Evolutionary conservation across 2,797 vertebrate genomes (phyloP).

Genomic region (Sebastes hopkinsi): DNA sequence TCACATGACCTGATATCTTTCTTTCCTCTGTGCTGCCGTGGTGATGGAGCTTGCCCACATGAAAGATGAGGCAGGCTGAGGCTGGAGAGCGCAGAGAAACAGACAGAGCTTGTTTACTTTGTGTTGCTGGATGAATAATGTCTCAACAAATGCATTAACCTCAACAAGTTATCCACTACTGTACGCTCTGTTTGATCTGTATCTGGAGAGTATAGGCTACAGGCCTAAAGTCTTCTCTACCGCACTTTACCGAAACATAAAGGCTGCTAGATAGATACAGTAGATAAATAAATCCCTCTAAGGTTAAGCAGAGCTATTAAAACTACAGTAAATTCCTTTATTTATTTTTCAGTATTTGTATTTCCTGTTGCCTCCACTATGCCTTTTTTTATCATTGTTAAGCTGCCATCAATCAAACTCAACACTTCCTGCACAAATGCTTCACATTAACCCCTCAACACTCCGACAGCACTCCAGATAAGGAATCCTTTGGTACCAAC

Average conservation of each 20-base stretch:
- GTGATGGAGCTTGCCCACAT: constrained; percentile 46
- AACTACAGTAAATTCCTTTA: background rate
- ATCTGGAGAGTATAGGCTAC: background rate
- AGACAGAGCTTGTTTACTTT: constrained; percentile 45
- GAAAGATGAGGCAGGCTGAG: constrained; percentile 47
- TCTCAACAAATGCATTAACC: constrained; percentile 35
- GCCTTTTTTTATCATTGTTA: too few relatives aligned
- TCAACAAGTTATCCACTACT: background rate
- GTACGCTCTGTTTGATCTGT: background rate
- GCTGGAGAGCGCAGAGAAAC: constrained; percentile 33
- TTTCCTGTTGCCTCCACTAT: background rate
- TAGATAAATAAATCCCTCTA: background rate
- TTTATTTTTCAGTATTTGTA: background rate
- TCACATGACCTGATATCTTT: constrained; percentile 63
- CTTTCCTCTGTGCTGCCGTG: constrained; percentile 15
- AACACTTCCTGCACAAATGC: too few relatives aligned
- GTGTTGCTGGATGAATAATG: constrained; percentile 38
- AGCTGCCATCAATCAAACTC: too few relatives aligned
- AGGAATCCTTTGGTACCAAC: too few relatives aligned
- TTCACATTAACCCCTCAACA: too few relatives aligned
- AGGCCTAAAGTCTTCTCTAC: background rate
- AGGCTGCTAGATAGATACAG: background rate
- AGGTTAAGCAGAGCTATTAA: background rate
- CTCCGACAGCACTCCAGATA: too few relatives aligned
- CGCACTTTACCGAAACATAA: background rate